Evolutionary conservation across 2,797 vertebrate species (phyloP), one percentile per base, ranked within the genome.

Genomic region (Eleutherodactylus coqui): DNA sequence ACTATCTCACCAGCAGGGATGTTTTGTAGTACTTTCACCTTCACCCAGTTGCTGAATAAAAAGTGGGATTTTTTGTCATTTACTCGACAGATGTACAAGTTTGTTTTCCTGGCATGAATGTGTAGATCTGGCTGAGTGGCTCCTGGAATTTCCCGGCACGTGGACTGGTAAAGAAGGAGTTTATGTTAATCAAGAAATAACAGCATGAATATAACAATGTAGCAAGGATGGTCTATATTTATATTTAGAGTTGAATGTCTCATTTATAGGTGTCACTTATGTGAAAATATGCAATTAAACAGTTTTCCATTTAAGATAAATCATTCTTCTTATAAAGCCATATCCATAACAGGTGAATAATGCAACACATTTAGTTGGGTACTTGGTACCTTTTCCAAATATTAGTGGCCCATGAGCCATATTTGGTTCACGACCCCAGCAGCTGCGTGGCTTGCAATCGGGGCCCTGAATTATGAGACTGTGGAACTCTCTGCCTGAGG

Each of bases 31-130:
- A 96, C 94, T 88, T 95, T 96, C 72, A 97, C 94, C 88, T 95
- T 96, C 49, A 94, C 95, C 96, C 96, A 97, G 0, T 94, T 87
- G 0, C 95, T 96, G 91, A 96, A 96, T 38, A 93, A 69, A 0
- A 51, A 92, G 29, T 94, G 95, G 58, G n/a, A 90, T 72, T 91
- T 85, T 70, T 91, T 87, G 87, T 97, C 94, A 16, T 95, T 95
- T 82, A 97, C 91, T 88, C 96, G 90, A 90, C 96, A 97, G 75
- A 94, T 92, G 36, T 93, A 97, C 0, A 91, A 91, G 32, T 94
- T 93, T 6, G 91, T 94, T 84, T 90, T 92, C 77, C 88, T 88
- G 4, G 95, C 93, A 82, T 5, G 91, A 84, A 97, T 47, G 14
- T 89, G 92, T 88, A 97, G 89, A 21, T 95, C 94, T 72, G 93